Base-by-base conservation (phyloP, 2,888 invertebrate genomes). In the Neria commutata region DNA sequence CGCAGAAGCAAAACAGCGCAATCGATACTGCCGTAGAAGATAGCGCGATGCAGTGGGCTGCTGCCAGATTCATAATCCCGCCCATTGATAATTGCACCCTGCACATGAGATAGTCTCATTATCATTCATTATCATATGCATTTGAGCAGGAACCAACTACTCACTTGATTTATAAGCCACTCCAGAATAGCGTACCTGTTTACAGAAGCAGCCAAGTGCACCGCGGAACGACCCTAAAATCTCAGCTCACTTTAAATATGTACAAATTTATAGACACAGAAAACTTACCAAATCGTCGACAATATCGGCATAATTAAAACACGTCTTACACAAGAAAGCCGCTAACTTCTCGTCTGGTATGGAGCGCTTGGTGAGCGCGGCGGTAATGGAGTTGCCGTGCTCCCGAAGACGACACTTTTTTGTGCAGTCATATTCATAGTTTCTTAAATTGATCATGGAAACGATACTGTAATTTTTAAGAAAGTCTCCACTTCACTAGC, bases 11-110 rank as follows among this genome's bases (percentile, higher is more conserved):
- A 80, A 11, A 91, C 87, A 19, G 92, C 89, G 33, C 87, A 85
- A 70, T 89, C 86, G 64, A 95, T 86, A 71, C 92, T 91, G 0
- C 94, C 94, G 80, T 92, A 92, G 78, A 90, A 92, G 21, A 94
- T 83, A 63, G 92, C 89, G 54, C 91, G 83, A 76, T 95, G 95
- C 23, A 95, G 81, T 0, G 94, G 87, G 8, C 92, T 93, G 80
- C 91, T 83, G 56, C 89, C 88, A 0, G 88, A 87, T 49, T 81
- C 81, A 29, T 54, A 70, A 29, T 81, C 82, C 16, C 73, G 74
- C 1, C 70, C 67, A 54, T 77, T 77, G 14, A 80, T 73, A 33
- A 68, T 63, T 1, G 81, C 77, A n/a, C 81, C 81, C 74, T 77
- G 17, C 3, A 17, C 24, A 54, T 11, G 21, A n/a, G n/a, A n/a